Conservation (phyloP, 2,797 vertebrate species). For the Dermochelys coriacea region DNA sequence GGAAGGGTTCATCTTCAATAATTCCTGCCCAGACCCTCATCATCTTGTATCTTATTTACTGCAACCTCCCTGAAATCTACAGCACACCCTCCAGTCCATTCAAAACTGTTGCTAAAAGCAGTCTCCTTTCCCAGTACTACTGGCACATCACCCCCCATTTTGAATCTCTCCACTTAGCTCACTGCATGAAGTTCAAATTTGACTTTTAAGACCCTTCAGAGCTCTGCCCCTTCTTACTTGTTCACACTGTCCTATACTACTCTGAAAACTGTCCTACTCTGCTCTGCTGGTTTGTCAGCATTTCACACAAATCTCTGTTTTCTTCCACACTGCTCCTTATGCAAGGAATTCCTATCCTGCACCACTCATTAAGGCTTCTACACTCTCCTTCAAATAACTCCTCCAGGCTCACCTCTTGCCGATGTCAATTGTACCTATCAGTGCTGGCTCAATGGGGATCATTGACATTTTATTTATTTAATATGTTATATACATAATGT, state of each 20-base stretch:
- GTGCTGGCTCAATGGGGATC: neutral
- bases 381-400: neutral
- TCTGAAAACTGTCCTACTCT: neutral
- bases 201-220: neutral
- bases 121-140: neutral
- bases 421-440: neutral
- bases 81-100: neutral
- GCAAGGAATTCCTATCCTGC: neutral
- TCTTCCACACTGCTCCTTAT: neutral
- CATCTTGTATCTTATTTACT: neutral
- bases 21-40: neutral
- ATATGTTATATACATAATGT: neutral
- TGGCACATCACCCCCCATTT: neutral
- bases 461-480: neutral
- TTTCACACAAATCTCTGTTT: neutral
- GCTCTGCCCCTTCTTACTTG: neutral
- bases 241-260: neutral
- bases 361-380: neutral
- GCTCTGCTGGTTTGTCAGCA: neutral
- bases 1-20: neutral
- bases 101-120: neutral
- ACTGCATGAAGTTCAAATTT: neutral
- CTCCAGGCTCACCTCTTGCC: neutral
- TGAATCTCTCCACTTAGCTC: neutral
- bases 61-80: neutral